Evolutionary conservation across 2,797 vertebrate genomes (phyloP).

Genomic region (Mergus octosetaceus): DNA sequence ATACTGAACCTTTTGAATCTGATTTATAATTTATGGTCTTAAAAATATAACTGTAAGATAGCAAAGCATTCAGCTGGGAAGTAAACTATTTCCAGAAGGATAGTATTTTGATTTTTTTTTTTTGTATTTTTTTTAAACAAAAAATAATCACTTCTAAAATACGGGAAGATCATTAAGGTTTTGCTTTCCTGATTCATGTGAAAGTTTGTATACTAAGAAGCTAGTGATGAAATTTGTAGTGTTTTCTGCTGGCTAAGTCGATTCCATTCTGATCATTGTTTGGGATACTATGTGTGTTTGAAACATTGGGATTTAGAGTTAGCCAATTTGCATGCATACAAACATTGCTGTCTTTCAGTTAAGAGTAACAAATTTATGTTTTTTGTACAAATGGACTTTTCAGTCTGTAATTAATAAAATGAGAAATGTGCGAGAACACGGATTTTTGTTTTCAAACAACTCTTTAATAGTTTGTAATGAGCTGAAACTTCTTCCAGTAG

Average conservation of each 20-base stretch:
- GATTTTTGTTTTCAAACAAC: neutral
- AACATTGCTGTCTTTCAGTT: neutral
- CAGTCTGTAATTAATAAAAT: neutral
- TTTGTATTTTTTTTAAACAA: neutral
- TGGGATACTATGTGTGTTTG: neutral
- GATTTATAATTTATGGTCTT: neutral
- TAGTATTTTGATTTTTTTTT: neutral
- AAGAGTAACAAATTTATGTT: neutral
- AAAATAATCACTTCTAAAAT: neutral
- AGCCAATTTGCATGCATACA: neutral
- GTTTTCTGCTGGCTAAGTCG: neutral
- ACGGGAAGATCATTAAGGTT: neutral
- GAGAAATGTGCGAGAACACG: rapidly evolving
- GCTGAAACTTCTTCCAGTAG: neutral
- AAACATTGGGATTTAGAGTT: neutral
- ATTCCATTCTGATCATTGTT: neutral
- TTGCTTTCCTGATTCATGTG: neutral
- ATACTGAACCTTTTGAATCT: neutral
- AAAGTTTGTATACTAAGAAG: neutral
- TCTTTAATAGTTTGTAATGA: neutral
- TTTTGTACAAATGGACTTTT: neutral
- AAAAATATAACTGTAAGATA: neutral
- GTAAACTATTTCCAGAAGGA: neutral
- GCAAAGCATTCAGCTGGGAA: neutral
- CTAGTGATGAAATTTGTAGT: neutral